Evolutionary conservation across 2,888 invertebrate species (phyloP), one percentile per base, ranked within the genome.

Genomic region (Andrena marginata): DNA sequence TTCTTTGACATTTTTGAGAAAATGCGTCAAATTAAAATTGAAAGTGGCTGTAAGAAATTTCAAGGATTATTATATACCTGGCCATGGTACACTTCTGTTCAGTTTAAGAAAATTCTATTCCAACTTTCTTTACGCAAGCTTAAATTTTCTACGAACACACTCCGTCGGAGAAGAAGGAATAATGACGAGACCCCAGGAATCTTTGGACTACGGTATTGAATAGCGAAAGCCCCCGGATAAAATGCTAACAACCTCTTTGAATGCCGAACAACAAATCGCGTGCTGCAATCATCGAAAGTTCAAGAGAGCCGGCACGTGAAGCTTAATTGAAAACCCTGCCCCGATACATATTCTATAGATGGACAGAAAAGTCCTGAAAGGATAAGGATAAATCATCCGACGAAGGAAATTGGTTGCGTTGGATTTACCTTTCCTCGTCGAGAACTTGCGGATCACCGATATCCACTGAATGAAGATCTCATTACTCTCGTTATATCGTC

Each of bases 401-500:
- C 20, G n/a, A 49, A 23, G 62, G 54, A 80, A 80, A 73, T 64
- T 63, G 48, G 16, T 49, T 33, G 54, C 26, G 54, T 23, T 49
- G 64, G 63, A 42, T 78, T 70, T 78, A 78, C 70, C 42, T 29
- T 65, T 8, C 54, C 31, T 48, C 70, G 56, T 70, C 70, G 33
- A 56, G 20, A 70, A 75, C 71, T 82, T 71, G 23, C 71, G 42
- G 54, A 71, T 81, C 75, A 71, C 62, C 67, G 62, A 80, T 80
- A 80, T 80, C 74, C 51, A 54, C 3, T 60, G 65, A 76, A 76
- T 70, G 69, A 68, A 80, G 70, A 80, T 80, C 75, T 82, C 82
- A 65, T 82, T 82, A 80, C 63, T 70, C 65, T 80, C 77, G 70
- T 77, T 77, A 65, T 77, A 60, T 62, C 48, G 48, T 35, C 54